Evolutionary conservation across 1,140 invertebrate genomes (phyloP).

Genomic region (Nasonia giraulti): DNA sequence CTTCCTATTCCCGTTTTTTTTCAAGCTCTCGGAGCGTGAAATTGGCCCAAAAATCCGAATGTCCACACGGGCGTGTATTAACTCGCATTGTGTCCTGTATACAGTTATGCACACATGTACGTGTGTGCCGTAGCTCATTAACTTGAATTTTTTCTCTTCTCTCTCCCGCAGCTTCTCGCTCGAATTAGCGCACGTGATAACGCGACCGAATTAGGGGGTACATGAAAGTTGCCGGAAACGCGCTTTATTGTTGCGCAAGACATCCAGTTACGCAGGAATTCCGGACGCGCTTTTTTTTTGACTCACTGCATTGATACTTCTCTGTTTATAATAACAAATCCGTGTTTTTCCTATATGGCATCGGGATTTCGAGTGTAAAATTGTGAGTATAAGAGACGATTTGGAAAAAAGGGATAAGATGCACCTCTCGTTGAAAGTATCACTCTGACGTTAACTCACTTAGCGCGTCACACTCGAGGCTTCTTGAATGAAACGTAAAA

Average conservation of each 20-base stretch:
- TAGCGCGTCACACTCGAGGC: constrained; percentile 7
- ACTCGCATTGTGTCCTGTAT: not conserved
- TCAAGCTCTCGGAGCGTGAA: not conserved
- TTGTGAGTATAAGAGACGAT: no score
- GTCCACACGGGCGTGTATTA: not conserved
- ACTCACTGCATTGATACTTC: not conserved
- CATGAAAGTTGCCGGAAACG: constrained; percentile 26
- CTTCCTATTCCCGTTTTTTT: constrained; percentile 6
- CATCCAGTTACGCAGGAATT: constrained; percentile 12
- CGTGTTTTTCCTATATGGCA: not conserved
- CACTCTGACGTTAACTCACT: constrained; percentile 25
- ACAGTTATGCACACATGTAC: not conserved
- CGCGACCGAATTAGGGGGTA: not conserved
- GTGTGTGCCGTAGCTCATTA: constrained; percentile 5
- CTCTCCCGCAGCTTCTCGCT: not conserved
- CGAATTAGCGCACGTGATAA: constrained; percentile 14
- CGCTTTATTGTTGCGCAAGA: constrained; percentile 18
- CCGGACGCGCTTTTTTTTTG: not conserved
- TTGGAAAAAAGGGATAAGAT: no score
- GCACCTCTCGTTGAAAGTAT: constrained; percentile 7
- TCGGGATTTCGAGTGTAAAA: no score
- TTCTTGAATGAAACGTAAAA: constrained; percentile 18
- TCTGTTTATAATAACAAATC: not conserved
- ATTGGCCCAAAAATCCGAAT: constrained; percentile 35
- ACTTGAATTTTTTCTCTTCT: not conserved